A percentile compares a stretch with the other conserved stretches of the same genome.
phyloP scores from a whole-genome alignment of 1,140 invertebrate species.

The Mizuhopecten yessoensis region DNA sequence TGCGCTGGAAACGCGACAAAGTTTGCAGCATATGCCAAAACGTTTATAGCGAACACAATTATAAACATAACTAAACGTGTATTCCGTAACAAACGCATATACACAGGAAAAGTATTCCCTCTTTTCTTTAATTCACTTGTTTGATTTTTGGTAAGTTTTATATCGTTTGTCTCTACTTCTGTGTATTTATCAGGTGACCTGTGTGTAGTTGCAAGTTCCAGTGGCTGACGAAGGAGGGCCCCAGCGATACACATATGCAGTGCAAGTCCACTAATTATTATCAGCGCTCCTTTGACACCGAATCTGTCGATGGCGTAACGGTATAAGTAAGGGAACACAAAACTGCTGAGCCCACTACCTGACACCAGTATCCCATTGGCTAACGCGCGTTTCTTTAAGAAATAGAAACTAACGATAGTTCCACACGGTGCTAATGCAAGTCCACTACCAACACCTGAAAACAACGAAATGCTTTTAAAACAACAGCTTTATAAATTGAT shows the following conservation, averaged over 20 bases:
- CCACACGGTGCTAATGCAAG: conserved; percentile 62
- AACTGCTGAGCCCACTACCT: conserved; percentile 63
- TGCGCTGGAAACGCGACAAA: conserved; percentile 43
- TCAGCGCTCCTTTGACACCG: conserved; percentile 79
- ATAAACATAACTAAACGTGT: not conserved
- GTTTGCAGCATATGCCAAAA: not conserved
- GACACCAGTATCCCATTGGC: conserved; percentile 68
- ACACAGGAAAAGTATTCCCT: not conserved
- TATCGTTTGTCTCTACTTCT: not conserved
- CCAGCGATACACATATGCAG: not conserved
- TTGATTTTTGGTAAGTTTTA: not conserved
- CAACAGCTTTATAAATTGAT: no score
- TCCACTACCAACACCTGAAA: conserved; percentile 67
- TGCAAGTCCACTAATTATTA: not conserved
- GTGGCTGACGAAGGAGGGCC: not conserved
- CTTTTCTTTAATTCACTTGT: no score
- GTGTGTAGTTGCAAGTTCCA: not conserved
- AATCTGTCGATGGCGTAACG: conserved; percentile 83
- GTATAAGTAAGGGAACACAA: conserved; percentile 65
- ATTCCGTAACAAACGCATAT: not conserved
- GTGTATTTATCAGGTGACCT: not conserved
- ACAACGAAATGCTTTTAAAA: no score
- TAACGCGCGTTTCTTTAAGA: conserved; percentile 65
- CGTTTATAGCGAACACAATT: conserved; percentile 4
- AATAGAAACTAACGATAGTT: conserved; percentile 69